Base-by-base conservation (phyloP, 2,888 invertebrate genomes). In the Pterostichus madidus region DNA sequence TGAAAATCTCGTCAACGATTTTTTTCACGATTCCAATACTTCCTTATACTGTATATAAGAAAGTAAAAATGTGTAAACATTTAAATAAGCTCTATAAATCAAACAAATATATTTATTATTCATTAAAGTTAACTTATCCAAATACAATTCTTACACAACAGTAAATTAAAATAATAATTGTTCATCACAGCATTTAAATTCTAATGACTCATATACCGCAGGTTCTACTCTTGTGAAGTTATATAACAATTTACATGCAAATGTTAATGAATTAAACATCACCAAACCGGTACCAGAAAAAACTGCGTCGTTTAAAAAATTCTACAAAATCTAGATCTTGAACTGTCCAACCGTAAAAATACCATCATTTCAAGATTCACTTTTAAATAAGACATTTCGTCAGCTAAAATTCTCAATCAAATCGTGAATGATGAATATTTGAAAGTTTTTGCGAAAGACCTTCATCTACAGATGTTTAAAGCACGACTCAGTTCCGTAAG, bases 401-500 rank as follows among this genome's bases (percentile, higher is more conserved):
- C 68, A 39, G 15, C 17, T 44, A 44, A 39, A 44, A 39, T 44
- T 44, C 32, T 10, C 32, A 56, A 17, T 17, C 44, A 13, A 13
- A 15, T n/a, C 64, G 1, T 44, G 13, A 71, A 44, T 44, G 44
- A 71, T 71, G 68, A 13, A 71, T 64, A 64, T 71, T 71, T 71
- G 68, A 71, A 71, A 71, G 68, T 71, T 71, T 56, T 71, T 71
- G 15, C 39, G 68, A 71, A 71, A 46, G 68, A 44, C 68, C 68
- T 44, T 71, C 68, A 76, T 76, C 52, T 76, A 32, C 64, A 64
- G 35, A 64, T 64, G 64, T 32, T 64, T 49, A 39, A 71, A 39
- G 15, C 17, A 44, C 13, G 78, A 61, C 68, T 80, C 24, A 44
- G 52, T 68, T 80, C 80, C 68, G 68, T 31, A 80, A 80, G 61